Evolutionary conservation across 2,113 vertebrate species (phyloP).

Genomic region (Bettongia penicillata): DNA sequence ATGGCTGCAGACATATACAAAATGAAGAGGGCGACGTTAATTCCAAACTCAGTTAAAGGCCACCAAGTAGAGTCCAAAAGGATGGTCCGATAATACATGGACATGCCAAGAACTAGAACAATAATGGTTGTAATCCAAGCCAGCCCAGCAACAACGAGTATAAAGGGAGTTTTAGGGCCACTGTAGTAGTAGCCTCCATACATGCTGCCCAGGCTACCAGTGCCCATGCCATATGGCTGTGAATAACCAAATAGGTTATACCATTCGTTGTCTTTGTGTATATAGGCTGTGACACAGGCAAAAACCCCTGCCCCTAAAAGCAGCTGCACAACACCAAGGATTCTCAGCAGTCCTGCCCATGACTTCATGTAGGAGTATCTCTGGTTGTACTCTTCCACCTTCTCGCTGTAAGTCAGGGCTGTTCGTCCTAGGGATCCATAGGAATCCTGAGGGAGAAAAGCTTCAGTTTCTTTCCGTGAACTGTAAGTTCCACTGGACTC

Average conservation of each 20-base stretch:
- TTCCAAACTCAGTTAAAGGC: conserved; percentile 93
- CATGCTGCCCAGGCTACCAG: conserved; percentile 68
- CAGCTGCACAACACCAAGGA: conserved; percentile 89
- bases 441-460: conserved; percentile 84
- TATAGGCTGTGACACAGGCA: conserved; percentile 95
- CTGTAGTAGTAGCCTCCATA: conserved; percentile 87
- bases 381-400: conserved; percentile 88
- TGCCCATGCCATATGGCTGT: conserved; percentile 83
- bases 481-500: conserved; percentile 86
- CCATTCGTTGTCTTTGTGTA: conserved; percentile 98
- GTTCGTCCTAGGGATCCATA: conserved; percentile 83
- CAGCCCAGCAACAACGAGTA: conserved; percentile 91
- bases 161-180: conserved; percentile 93
- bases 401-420: conserved; percentile 88
- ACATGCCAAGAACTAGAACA: conserved; percentile 93
- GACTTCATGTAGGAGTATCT: conserved; percentile 97
- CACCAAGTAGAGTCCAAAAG: conserved; percentile 96
- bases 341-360: conserved; percentile 94
- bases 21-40: conserved; percentile 90
- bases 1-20: conserved; percentile 90
- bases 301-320: conserved; percentile 93
- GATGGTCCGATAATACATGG: conserved; percentile 95
- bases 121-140: conserved; percentile 92
- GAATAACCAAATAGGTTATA: conserved; percentile 94
- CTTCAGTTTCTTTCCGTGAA: conserved; percentile 84